phyloP scores from a whole-genome alignment of 2,888 invertebrate genomes.

The Bimastos eiseni region DNA sequence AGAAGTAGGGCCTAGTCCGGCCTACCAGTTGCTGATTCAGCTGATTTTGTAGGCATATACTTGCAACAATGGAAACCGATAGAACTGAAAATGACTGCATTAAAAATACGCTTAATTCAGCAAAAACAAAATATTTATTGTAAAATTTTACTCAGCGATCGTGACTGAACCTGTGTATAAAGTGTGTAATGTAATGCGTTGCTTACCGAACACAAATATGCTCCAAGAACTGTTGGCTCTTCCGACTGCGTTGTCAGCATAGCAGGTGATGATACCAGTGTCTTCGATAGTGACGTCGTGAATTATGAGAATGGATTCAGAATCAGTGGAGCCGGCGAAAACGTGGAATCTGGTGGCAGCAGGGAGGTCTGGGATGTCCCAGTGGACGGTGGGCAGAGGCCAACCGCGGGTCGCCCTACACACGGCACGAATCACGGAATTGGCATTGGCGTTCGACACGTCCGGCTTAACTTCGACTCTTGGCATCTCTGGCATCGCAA shows the following conservation, averaged over 20 bases:
- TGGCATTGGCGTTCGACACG: constrained; percentile 16
- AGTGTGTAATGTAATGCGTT: neutral
- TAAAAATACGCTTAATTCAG: neutral
- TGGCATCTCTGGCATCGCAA: neutral
- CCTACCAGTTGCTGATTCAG: neutral
- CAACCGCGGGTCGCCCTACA: constrained; percentile 8
- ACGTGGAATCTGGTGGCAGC: neutral
- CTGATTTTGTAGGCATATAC: neutral
- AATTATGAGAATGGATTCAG: neutral
- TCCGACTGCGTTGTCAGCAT: constrained; percentile 4
- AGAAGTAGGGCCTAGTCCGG: neutral
- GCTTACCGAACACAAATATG: constrained; percentile 18
- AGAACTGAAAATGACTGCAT: neutral
- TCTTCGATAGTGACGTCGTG: neutral
- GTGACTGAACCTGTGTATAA: no score
- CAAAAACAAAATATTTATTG: neutral
- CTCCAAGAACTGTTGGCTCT: constrained; percentile 15
- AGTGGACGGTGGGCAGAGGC: neutral
- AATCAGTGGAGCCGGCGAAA: neutral
- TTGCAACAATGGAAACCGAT: neutral
- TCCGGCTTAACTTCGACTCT: neutral
- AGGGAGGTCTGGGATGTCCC: constrained; percentile 10
- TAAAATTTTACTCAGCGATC: neutral
- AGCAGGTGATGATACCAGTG: constrained; percentile 21
- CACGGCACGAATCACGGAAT: constrained; percentile 20